Evolutionary conservation across 2,888 invertebrate species (phyloP), one percentile per base, ranked within the genome.

Genomic region (Apamea sordens): DNA sequence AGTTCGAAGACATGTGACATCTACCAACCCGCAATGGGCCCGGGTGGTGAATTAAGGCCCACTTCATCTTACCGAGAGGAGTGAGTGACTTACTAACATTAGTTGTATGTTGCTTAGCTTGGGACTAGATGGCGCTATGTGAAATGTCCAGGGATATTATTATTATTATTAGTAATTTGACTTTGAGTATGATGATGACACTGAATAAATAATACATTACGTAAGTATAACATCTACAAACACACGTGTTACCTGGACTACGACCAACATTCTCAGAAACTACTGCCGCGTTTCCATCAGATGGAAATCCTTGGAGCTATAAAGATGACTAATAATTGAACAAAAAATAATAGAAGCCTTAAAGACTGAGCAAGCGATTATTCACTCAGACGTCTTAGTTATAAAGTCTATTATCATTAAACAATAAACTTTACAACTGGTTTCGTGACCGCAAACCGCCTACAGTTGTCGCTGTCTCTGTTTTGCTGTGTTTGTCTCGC

Each of bases 401-500:
- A 88, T 91, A 93, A 87, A 91, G 91, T 88, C 85, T 77, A 67
- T 91, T 92, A 90, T 94, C 82, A 83, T 82, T 82, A 65, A 67
- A 83, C 79, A 86, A 88, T 83, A 86, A 90, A 89, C 80, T 85
- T 89, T 89, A 89, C 88, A 94, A 95, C 96, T 94, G 93, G 95
- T 96, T 95, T 94, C 89, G 92, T 93, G 93, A 93, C 94, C 94
- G 92, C 94, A 93, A 91, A 90, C 91, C 91, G 91, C 93, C 91
- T 92, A 91, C 91, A 84, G 61, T 47, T 89, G 74, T 77, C 10
- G 85, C 82, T 83, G 82, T 87, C 83, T 91, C 91, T 79, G 88
- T 93, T 89, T 84, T 64, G 80, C 75, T 56, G 79, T 80, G 78
- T 84, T 76, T 80, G 65, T 91, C 91, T 92, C 91, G 78, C 88